Evolutionary conservation across 2,888 invertebrate species (phyloP).

Genomic region (Adelognathus sp.): DNA sequence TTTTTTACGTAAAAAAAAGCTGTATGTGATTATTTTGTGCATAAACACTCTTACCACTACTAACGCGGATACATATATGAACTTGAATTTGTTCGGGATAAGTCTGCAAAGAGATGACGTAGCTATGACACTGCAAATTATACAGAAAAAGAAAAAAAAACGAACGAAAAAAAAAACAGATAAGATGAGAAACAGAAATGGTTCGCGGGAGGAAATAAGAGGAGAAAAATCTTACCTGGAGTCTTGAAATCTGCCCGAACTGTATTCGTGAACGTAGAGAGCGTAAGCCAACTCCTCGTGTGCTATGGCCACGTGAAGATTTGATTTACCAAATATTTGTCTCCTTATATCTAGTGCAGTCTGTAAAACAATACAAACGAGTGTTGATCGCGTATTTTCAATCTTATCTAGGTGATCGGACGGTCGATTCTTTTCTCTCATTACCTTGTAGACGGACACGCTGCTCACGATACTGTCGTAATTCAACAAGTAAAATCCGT

Average conservation of each 20-base stretch:
- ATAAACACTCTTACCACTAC: no score
- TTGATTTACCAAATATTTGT: slow-evolving; percentile 90
- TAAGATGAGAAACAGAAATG: background rate
- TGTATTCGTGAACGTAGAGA: slow-evolving; percentile 95
- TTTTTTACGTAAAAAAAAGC: no score
- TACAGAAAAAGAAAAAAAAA: slow-evolving; percentile 5
- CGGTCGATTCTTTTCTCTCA: slow-evolving; percentile 33
- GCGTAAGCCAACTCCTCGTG: slow-evolving; percentile 97
- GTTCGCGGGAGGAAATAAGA: background rate
- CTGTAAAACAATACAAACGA: slow-evolving; percentile 76
- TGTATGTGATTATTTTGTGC: no score
- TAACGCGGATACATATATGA: no score
- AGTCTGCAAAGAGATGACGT: no score
- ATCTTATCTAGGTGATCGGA: background rate
- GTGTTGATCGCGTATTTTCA: background rate
- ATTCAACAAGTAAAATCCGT: slow-evolving; percentile 95
- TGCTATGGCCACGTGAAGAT: slow-evolving; percentile 93
- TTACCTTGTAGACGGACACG: slow-evolving; percentile 91
- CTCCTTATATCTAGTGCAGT: slow-evolving; percentile 89
- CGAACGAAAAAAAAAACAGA: background rate
- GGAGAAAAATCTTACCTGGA: slow-evolving; percentile 83
- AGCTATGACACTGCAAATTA: no score
- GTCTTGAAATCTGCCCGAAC: slow-evolving; percentile 91
- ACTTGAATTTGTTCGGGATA: no score
- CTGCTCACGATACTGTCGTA: slow-evolving; percentile 92